Percentiles rank a stretch among this genome's conserved stretches.
These are phyloP conservation scores for Archivesica marissinica DNA, from an alignment of 1,140 invertebrate species.

Conservation along the genomic window DNA sequence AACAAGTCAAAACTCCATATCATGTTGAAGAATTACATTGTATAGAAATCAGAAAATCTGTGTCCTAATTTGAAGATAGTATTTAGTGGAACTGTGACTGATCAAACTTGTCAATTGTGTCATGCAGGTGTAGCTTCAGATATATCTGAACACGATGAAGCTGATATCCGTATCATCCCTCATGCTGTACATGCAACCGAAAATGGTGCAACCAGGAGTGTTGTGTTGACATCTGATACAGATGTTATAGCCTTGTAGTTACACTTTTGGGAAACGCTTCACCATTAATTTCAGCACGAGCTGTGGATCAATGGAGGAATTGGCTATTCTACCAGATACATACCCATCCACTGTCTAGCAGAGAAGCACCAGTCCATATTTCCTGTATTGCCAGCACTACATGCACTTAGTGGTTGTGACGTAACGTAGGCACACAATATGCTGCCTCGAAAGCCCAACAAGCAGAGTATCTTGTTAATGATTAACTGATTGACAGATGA, in stretches of 20 bases:
- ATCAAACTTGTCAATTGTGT: too few species aligned
- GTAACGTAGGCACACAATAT: slow-evolving; percentile 24
- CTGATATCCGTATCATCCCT: slow-evolving; percentile 10
- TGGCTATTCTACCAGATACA: not conserved
- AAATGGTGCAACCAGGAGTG: not conserved
- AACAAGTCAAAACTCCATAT: slow-evolving; percentile 33
- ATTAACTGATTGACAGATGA: too few species aligned
- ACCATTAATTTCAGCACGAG: not conserved
- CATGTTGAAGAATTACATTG: too few species aligned
- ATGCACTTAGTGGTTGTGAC: slow-evolving; percentile 27
- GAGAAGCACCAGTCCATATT: not conserved
- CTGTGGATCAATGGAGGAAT: slow-evolving; percentile 17
- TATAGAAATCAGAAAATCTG: too few species aligned
- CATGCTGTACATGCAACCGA: not conserved
- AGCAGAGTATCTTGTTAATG: too few species aligned
- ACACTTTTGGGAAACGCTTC: not conserved
- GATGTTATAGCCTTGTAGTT: slow-evolving; percentile 2
- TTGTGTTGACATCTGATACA: not conserved
- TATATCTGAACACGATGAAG: not conserved
- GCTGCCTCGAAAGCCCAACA: slow-evolving; percentile 20
- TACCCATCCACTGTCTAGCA: slow-evolving; percentile 2
- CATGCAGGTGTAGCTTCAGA: not conserved
- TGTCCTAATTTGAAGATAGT: too few species aligned
- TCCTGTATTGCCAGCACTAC: not conserved
- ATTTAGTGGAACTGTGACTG: too few species aligned